Evolutionary conservation across 2,888 invertebrate species (phyloP), one percentile per base, ranked within the genome.

Genomic region (Melanargia galathea): DNA sequence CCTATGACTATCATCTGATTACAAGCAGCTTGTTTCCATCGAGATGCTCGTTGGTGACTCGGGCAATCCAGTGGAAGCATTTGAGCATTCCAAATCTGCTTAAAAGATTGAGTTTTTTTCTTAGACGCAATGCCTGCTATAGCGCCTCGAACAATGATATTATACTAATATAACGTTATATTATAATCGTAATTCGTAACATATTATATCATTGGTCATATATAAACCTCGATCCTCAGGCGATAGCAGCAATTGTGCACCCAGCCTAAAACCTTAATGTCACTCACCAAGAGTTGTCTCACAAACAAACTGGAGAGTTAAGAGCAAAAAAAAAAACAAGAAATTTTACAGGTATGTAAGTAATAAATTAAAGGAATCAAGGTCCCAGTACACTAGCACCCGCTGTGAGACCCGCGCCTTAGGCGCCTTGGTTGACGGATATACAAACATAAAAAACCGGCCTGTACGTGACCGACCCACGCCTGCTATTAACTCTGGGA

Each of bases 341-440:
- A 80, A 76, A 78, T 75, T 82, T 83, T 77, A 81, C 76, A 78
- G 77, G 75, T 78, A 56, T 4, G 26, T 75, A 78, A 87, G 26
- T 75, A 78, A 87, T 88, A 89, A 87, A 88, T 88, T 84, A 80
- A 75, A 72, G 76, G 76, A 81, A 82, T 79, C 78, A 79, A 76
- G 77, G 74, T 71, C 72, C 75, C 72, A 70, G 75, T 70, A 63
- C 64, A 70, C 70, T 67, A 80, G 70, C 76, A 73, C 90, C 88
- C 80, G 87, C 90, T 87, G 90, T 76, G 73, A 73, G 65, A 70
- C 45, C 73, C 77, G 77, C 69, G 75, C 72, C 72, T 69, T 73
- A 86, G 87, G 89, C 89, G 89, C 87, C 88, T 83, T 71, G 60
- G 71, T 77, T 86, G 88, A 87, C 79, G 82, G 81, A 82, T 79